These are phyloP conservation scores for Brachypodius melanocephalos DNA, from an alignment of 2,113 vertebrate genomes.

Conservation along the genomic window DNA sequence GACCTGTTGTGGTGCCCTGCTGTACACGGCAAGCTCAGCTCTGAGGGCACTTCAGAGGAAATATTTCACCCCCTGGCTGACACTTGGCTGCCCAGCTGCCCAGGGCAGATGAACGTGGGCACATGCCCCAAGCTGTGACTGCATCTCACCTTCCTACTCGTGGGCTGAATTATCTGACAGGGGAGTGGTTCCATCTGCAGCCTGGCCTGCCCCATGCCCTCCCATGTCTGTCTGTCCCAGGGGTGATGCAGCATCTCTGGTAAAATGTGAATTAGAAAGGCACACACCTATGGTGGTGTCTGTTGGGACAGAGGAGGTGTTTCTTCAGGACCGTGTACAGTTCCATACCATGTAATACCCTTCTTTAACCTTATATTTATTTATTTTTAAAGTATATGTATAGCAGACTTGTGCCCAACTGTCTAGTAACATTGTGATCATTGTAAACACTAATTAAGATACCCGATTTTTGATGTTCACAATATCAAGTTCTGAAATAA, in stretches of 20 bases:
- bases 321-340: conserved; percentile 46
- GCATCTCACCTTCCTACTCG: neutral
- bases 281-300: accelerated
- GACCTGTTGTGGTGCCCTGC: neutral
- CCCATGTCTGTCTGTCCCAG: neutral
- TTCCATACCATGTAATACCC: neutral
- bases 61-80: neutral
- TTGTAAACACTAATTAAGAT: conserved; percentile 61
- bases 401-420: conserved; percentile 54
- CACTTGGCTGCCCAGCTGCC: neutral
- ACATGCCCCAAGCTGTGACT: neutral
- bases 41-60: neutral
- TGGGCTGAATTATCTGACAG: neutral
- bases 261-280: neutral
- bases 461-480: neutral
- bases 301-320: neutral
- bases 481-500: conserved; percentile 73
- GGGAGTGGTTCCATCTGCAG: neutral
- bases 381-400: conserved; percentile 30
- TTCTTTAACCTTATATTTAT: conserved; percentile 30
- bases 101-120: neutral
- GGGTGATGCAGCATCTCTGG: neutral
- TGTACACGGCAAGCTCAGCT: accelerated
- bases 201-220: neutral
- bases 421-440: conserved; percentile 43